Percentiles rank a stretch among this genome's conserved stretches.
Conservation (phyloP, 2,888 invertebrate genomes). For the Ormyrus labotus region DNA sequence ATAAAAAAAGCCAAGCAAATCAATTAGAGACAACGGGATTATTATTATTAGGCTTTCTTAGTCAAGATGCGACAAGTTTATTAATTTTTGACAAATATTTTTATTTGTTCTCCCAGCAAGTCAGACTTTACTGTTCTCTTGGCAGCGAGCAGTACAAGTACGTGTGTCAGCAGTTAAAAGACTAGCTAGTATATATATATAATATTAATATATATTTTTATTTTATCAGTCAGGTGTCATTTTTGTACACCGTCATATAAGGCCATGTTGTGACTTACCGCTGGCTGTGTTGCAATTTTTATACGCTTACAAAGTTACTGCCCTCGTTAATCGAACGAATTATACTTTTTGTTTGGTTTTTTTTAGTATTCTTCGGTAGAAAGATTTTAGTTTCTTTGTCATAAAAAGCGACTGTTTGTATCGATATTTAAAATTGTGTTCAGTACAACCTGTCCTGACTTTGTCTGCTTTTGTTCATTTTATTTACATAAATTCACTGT, state of each 20-base stretch:
- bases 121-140: conserved; percentile 59
- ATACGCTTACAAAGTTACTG: conserved; percentile 18
- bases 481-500: conserved; percentile 36
- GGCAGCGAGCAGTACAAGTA: conserved; percentile 65
- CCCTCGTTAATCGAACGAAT: conserved; percentile 32
- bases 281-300: conserved; percentile 54
- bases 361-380: conserved; percentile 11
- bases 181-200: conserved; percentile 66
- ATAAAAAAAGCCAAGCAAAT: conserved; percentile 38
- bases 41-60: conserved; percentile 28
- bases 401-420: conserved; percentile 23
- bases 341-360: conserved; percentile 7
- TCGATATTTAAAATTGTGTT: conserved; percentile 25
- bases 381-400: conserved; percentile 1
- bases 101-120: conserved; percentile 36
- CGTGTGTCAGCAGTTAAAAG: conserved; percentile 69
- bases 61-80: conserved; percentile 34
- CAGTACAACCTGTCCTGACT: conserved; percentile 20
- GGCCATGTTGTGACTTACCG: conserved; percentile 71
- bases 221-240: conserved; percentile 68
- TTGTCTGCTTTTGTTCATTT: background rate
- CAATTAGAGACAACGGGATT: conserved; percentile 13
- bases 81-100: conserved; percentile 9
- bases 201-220: conserved; percentile 34
- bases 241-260: conserved; percentile 68